Conservation (phyloP, 1,140 invertebrate genomes). For the Eciton burchellii region DNA sequence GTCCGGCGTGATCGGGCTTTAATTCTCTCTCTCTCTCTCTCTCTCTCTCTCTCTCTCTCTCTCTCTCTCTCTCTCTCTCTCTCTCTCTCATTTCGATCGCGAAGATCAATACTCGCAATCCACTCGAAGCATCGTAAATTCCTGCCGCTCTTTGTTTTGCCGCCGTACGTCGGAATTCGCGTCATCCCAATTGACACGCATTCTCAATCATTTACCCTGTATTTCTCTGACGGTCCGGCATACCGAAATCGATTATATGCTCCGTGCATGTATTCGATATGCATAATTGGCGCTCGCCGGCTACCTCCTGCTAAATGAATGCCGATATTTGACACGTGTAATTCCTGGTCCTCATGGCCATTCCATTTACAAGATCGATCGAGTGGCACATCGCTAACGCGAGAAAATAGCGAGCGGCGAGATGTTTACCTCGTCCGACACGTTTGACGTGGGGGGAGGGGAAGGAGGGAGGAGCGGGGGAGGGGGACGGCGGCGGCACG, state of each 20-base stretch:
- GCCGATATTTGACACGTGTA: conserved; percentile 56
- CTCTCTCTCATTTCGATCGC: too few relatives aligned
- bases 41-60: too few relatives aligned
- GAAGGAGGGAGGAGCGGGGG: too few relatives aligned
- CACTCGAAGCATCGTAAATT: conserved; percentile 37
- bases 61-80: too few relatives aligned
- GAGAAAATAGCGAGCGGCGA: conserved; percentile 1
- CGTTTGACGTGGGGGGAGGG: too few relatives aligned
- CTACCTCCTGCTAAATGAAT: conserved; percentile 36
- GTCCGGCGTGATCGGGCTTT: neutral
- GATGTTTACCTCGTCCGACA: neutral
- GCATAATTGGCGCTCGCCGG: conserved; percentile 47
- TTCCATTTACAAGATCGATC: conserved; percentile 41
- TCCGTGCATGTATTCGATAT: conserved; percentile 36
- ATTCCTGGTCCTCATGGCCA: neutral
- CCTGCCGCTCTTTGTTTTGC: conserved; percentile 8
- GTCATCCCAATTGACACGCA: conserved; percentile 32
- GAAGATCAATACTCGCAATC: conserved; percentile 21
- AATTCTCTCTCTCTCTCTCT: too few relatives aligned
- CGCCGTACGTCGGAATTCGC: neutral
- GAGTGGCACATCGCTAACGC: neutral
- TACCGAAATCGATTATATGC: conserved; percentile 48
- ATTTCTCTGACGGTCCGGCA: conserved; percentile 11
- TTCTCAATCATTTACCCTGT: conserved; percentile 41
- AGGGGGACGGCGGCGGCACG: too few relatives aligned